A percentile compares a stretch with the other conserved stretches of the same genome.
These are phyloP conservation scores for Benthosema pterotum DNA, from an alignment of 2,797 vertebrate species.

Conservation along the genomic window DNA sequence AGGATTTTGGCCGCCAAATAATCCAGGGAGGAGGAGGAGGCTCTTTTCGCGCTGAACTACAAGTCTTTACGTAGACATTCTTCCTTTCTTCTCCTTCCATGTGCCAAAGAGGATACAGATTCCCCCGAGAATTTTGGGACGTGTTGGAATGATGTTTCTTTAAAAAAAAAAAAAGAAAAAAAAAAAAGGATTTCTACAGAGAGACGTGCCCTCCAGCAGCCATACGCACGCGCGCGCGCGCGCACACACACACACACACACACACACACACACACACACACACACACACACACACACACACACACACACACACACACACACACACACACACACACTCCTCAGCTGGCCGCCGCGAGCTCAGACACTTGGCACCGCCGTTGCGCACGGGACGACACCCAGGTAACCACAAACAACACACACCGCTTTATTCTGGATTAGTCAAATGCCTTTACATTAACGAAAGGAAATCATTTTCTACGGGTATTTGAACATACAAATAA, in stretches of 20 bases:
- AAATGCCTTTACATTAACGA: neutral
- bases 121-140: constrained; percentile 42
- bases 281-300: too few relatives aligned
- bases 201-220: constrained; percentile 43
- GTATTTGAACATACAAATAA: too few relatives aligned
- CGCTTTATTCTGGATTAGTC: constrained; percentile 6
- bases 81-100: constrained; percentile 31
- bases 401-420: constrained; percentile 37
- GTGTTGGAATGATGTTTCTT: constrained; percentile 51
- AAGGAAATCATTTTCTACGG: neutral
- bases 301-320: too few relatives aligned
- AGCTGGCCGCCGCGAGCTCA: constrained; percentile 44
- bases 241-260: too few relatives aligned
- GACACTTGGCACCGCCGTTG: constrained; percentile 30
- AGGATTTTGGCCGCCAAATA: constrained; percentile 50
- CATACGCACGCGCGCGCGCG: neutral
- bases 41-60: constrained; percentile 54
- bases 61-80: constrained; percentile 59
- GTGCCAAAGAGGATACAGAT: constrained; percentile 55
- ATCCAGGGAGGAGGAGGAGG: constrained; percentile 51
- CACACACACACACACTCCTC: too few relatives aligned
- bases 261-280: neutral
- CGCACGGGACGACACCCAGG: constrained; percentile 57
- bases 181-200: constrained; percentile 51
- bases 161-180: constrained; percentile 39